These are phyloP conservation scores for Alsophila aescularia DNA, from an alignment of 2,888 invertebrate genomes.

Conservation along the genomic window DNA sequence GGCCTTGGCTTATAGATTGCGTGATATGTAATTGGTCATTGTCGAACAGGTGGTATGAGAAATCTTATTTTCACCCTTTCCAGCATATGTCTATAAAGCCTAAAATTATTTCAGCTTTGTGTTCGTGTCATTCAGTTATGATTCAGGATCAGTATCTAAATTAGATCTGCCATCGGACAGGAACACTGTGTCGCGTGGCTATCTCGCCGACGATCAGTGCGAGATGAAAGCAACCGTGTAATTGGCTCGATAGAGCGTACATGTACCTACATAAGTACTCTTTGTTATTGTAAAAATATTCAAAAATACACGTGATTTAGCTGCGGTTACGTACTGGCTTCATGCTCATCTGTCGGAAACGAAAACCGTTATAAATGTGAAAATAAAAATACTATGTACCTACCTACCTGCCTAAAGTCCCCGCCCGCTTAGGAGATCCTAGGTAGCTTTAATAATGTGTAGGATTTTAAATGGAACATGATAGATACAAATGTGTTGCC, in stretches of 20 bases:
- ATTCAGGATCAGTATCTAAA: conserved; percentile 51
- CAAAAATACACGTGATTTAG: conserved; percentile 20
- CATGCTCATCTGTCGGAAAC: not conserved
- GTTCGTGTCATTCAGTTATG: conserved; percentile 2
- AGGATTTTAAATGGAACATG: too few relatives aligned
- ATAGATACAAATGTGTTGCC: too few relatives aligned
- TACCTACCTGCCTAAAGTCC: too few relatives aligned
- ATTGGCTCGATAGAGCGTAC: conserved; percentile 47
- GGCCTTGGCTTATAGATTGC: too few relatives aligned
- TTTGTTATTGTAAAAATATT: conserved; percentile 25
- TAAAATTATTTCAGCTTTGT: not conserved
- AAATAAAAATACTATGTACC: too few relatives aligned
- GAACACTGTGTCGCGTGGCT: conserved; percentile 47
- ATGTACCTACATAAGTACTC: conserved; percentile 7
- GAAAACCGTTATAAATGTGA: not conserved
- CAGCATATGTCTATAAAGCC: too few relatives aligned
- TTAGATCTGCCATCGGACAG: conserved; percentile 63
- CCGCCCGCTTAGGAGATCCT: too few relatives aligned
- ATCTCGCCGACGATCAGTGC: conserved; percentile 54
- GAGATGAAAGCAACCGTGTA: conserved; percentile 65
- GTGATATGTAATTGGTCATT: too few relatives aligned
- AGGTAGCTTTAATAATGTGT: too few relatives aligned
- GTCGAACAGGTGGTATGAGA: too few relatives aligned
- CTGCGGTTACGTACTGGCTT: not conserved
- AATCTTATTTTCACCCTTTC: too few relatives aligned